phyloP scores from a whole-genome alignment of 2,888 invertebrate genomes.

The Ceriagrion tenellum region DNA sequence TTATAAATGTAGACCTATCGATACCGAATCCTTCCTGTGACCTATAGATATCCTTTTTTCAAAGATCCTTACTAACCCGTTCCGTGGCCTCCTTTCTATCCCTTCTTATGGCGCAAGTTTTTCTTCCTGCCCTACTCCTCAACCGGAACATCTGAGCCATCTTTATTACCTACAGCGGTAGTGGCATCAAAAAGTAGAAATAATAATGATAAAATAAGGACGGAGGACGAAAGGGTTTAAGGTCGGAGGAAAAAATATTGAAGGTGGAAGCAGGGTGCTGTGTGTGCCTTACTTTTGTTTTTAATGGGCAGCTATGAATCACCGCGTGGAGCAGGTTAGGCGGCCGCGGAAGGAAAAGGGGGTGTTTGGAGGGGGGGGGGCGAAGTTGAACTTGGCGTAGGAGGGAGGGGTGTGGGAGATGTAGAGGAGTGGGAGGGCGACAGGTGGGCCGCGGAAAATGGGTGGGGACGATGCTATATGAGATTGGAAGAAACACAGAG shows the following conservation, averaged over 20 bases:
- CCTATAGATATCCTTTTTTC: too few species aligned
- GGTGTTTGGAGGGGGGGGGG: not conserved
- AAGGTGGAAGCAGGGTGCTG: not conserved
- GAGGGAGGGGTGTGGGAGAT: not conserved
- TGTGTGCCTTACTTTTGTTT: conserved; percentile 27
- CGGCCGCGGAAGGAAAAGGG: not conserved
- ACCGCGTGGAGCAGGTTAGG: not conserved
- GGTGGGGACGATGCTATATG: not conserved
- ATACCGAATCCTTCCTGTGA: too few species aligned
- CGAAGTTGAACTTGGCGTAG: too few species aligned
- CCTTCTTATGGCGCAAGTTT: too few species aligned
- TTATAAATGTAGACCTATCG: too few species aligned
- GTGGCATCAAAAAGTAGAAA: not conserved
- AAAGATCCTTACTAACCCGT: too few species aligned
- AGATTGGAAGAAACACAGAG: not conserved
- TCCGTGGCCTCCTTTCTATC: too few species aligned
- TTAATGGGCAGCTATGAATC: conserved; percentile 24
- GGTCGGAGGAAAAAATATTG: not conserved
- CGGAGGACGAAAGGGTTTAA: not conserved
- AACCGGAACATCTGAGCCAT: not conserved
- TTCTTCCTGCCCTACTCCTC: not conserved
- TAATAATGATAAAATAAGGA: not conserved
- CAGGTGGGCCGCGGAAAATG: not conserved
- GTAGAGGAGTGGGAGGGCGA: not conserved
- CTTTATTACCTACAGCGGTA: conserved; percentile 20